Evolutionary conservation across 2,113 vertebrate species (phyloP), one percentile per base, ranked within the genome.

Genomic region (Martes martes): DNA sequence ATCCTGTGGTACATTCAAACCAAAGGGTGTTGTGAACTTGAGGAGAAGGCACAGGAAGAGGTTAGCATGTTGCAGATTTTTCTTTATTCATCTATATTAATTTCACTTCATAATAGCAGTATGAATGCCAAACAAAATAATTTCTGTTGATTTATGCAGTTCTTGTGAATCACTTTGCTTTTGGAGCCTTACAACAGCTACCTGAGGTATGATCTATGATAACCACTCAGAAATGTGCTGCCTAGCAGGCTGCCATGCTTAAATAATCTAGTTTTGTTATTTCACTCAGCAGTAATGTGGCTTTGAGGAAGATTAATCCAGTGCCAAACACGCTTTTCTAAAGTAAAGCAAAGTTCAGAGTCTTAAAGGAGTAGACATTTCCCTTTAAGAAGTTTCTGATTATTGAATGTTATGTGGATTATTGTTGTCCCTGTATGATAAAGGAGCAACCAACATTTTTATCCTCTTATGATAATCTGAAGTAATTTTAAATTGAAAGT

Each of bases 51-150:
- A n/a, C 31, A 84, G 69, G 18, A 79, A 86, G 65, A 52, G 6
- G 39, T 90, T 86, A 78, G 18, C 23, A 50, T 10, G 18, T 33
- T 45, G 69, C 4, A 88, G 47, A 59, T 79, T 92, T 90, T 95
- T 52, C 67, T 71, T 81, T 59, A 69, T 95, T 71, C 55, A 55
- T 24, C 18, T 91, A 33, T 59, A 74, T 88, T 91, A 93, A 74
- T 95, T 91, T 13, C 7, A 47, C 80, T 97, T 94, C 61, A 80
- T n/a, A 59, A 97, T 42, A 93, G 19, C 26, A 79, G 24, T 45
- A 50, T 47, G 57, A 97, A 91, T 93, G 88, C 84, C 88, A 96
- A 97, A 73, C 36, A 97, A 91, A 97, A 95, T 61, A 45, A 57
- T 89, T 83, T 94, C 42, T 33, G 65, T 89, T 94, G 85, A 95